Percentiles rank a stretch among this genome's conserved stretches.
phyloP scores from a whole-genome alignment of 1,140 invertebrate genomes.

The Gyrodactylus bullatarudis region DNA sequence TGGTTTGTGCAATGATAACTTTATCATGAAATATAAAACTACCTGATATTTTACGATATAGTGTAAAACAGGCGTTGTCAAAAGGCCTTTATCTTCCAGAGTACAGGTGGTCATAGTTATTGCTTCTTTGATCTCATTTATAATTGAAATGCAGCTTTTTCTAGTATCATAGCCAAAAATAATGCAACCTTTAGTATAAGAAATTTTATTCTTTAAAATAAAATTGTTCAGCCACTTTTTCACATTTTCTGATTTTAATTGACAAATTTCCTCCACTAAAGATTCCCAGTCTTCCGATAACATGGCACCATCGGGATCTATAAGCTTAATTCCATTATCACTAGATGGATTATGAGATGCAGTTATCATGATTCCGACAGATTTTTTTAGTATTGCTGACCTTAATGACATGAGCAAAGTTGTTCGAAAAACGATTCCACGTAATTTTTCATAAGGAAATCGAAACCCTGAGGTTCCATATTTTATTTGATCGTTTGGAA shows the following conservation, averaged over 20 bases:
- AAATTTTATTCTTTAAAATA: background rate
- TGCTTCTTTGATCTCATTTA: background rate
- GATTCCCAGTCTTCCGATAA: conserved; percentile 54
- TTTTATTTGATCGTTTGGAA: background rate
- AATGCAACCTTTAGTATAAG: background rate
- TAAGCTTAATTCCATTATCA: conserved; percentile 83
- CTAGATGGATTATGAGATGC: conserved; percentile 80
- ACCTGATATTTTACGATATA: background rate
- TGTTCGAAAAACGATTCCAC: conserved; percentile 62
- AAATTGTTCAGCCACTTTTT: background rate
- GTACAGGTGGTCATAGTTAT: background rate
- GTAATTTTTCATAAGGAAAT: conserved; percentile 37
- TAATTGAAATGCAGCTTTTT: background rate
- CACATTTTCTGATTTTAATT: background rate
- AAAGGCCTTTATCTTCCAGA: background rate
- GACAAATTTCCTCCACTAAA: conserved; percentile 16
- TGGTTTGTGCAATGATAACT: no score
- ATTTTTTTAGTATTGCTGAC: conserved; percentile 22
- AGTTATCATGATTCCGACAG: conserved; percentile 68
- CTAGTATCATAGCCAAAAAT: background rate
- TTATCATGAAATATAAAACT: no score
- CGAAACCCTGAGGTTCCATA: conserved; percentile 39
- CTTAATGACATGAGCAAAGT: conserved; percentile 54
- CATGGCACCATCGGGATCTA: conserved; percentile 85
- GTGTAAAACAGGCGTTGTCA: background rate